phyloP scores from a whole-genome alignment of 2,888 invertebrate genomes.

The Cheilosia urbana region DNA sequence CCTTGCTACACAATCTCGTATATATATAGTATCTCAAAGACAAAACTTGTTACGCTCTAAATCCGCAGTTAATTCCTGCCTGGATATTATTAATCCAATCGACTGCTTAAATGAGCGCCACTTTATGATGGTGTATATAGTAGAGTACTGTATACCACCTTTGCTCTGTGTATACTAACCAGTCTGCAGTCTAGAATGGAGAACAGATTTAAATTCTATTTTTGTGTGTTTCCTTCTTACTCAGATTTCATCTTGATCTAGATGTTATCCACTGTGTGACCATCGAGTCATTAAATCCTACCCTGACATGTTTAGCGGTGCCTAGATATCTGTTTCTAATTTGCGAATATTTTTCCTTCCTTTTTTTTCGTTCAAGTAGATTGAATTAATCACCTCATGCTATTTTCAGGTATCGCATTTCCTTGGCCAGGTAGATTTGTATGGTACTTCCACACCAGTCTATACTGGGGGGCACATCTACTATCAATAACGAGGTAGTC shows the following conservation, averaged over 20 bases:
- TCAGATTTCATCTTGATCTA: slow-evolving; percentile 49
- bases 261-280: slow-evolving; percentile 30
- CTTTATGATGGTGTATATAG: slow-evolving; percentile 41
- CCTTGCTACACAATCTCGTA: not conserved
- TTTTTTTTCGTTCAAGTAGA: slow-evolving; percentile 46
- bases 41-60: slow-evolving; percentile 27
- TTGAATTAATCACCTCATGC: slow-evolving; percentile 44
- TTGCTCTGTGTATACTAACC: not conserved
- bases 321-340: slow-evolving; percentile 30
- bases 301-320: slow-evolving; percentile 14
- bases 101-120: slow-evolving; percentile 18
- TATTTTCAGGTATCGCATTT: slow-evolving; percentile 47
- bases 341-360: slow-evolving; percentile 40
- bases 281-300: slow-evolving; percentile 34
- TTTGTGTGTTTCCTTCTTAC: slow-evolving; percentile 30
- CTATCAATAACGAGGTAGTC: slow-evolving; percentile 14
- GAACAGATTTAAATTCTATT: slow-evolving; percentile 1
- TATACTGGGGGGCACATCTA: slow-evolving; percentile 22
- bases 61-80: slow-evolving; percentile 6
- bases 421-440: slow-evolving; percentile 25
- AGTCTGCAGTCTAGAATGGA: slow-evolving; percentile 7
- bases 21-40: not conserved
- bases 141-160: slow-evolving; percentile 1
- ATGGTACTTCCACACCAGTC: slow-evolving; percentile 7
- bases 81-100: slow-evolving; percentile 16